Base-by-base conservation (phyloP, 1,140 invertebrate species). In the Gonioctena quinquepunctata region DNA sequence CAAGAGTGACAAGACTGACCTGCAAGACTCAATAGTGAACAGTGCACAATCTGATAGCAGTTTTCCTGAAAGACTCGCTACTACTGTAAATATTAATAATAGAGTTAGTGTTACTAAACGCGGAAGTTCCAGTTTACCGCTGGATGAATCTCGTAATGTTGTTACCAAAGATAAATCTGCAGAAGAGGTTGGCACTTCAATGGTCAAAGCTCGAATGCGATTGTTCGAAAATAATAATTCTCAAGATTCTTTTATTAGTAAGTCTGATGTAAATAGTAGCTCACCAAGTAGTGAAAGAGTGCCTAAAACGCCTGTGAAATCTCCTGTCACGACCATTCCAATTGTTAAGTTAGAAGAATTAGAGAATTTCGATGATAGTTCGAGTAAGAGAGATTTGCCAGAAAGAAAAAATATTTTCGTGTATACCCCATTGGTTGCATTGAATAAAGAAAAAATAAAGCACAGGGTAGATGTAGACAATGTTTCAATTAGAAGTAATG, bases 91-190 rank as follows among this genome's bases (percentile, higher is more conserved):
- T 79, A 74, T 56, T 75, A 77, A 59, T 76, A 52, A 63, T 77
- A 79, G 72, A 71, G 60, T 69, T 76, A 75, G 69, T 72, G 60
- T 69, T 76, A 75, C 66, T 71, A 65, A 73, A 69, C 50, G 67
- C 72, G 65, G 61, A 69, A 74, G 69, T 77, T 74, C 74, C 74
- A 76, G 68, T 72, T 50, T 65, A 65, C 54, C 57, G 64, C 67
- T 72, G 54, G 74, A 77, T 42, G 68, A 78, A 75, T 74, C 73
- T 73, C 64, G 73, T 69, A 72, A 71, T 74, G 63, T 72, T 80
- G 77, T 78, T 81, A 82, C 80, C 80, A 82, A 82, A 82, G 79
- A 82, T 71, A 65, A 64, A 69, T 66, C 52, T 71, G 33, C 33
- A 42, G 23, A 62, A 50, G 72, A 71, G 62, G 59, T 57, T 69